Evolutionary conservation across 2,888 invertebrate species (phyloP).

Genomic region (Phyto melanocephala): DNA sequence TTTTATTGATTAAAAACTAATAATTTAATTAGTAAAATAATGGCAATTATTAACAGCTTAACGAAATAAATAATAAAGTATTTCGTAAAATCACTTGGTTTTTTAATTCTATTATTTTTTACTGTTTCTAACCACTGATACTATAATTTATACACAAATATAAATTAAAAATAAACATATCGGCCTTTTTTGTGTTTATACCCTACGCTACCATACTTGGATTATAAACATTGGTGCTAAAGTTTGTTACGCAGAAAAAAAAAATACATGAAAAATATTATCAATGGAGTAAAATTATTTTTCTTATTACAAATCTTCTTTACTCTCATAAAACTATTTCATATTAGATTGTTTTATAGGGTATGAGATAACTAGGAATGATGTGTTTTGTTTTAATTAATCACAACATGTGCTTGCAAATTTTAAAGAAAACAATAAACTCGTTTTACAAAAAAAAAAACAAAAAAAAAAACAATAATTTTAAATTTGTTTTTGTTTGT

Average conservation of each 20-base stretch:
- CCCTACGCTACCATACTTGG: too few relatives aligned
- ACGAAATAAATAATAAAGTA: not conserved
- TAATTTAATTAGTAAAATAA: not conserved
- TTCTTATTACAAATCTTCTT: too few relatives aligned
- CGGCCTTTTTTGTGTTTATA: too few relatives aligned
- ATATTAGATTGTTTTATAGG: too few relatives aligned
- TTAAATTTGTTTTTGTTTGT: not conserved
- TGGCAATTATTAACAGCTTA: not conserved
- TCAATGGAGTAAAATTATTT: too few relatives aligned
- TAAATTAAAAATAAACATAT: not conserved
- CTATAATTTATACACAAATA: constrained; percentile 24
- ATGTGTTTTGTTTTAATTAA: constrained; percentile 2
- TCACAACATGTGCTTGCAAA: constrained; percentile 11
- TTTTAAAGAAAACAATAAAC: constrained; percentile 3
- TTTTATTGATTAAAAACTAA: not conserved
- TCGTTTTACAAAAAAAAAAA: not conserved
- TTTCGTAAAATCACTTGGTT: not conserved
- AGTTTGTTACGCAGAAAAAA: too few relatives aligned
- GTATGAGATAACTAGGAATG: too few relatives aligned
- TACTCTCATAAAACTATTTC: too few relatives aligned
- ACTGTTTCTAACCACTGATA: constrained; percentile 33
- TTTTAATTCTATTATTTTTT: not conserved
- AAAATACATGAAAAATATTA: too few relatives aligned
- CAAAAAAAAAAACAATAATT: not conserved
- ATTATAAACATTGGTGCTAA: too few relatives aligned